These are phyloP conservation scores for Phylloscopus trochilus DNA, from an alignment of 2,113 vertebrate genomes.

Conservation along the genomic window DNA sequence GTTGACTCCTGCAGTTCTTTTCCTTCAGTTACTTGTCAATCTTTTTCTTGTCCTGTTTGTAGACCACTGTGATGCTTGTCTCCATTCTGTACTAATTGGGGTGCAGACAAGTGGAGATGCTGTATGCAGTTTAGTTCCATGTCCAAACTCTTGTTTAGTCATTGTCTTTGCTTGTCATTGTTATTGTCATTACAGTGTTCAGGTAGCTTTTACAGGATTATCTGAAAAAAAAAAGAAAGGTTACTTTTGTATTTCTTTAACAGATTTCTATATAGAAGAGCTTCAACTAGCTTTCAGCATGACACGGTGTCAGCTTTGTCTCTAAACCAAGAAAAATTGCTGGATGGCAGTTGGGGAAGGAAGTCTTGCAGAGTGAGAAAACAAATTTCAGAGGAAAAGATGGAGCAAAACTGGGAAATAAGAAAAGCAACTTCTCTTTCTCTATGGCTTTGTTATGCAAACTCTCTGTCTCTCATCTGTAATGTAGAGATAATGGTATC, in stretches of 20 bases:
- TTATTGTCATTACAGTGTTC: neutral
- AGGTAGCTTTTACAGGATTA: neutral
- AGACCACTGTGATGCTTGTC: neutral
- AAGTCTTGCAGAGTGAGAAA: neutral
- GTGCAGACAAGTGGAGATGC: neutral
- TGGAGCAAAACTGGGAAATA: neutral
- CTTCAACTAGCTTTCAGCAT: neutral
- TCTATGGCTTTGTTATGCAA: neutral
- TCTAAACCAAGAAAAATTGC: neutral
- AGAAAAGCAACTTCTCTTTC: neutral
- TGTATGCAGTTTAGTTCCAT: neutral
- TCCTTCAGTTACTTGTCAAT: neutral
- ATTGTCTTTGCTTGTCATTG: neutral
- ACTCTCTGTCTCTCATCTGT: neutral
- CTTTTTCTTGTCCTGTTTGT: neutral
- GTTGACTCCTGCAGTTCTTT: neutral
- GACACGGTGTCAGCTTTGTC: neutral
- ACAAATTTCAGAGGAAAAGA: neutral
- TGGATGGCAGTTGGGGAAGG: neutral
- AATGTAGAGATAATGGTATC: slow-evolving; percentile 24
- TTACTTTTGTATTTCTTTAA: neutral
- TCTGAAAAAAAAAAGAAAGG: neutral
- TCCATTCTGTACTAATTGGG: neutral
- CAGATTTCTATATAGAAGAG: neutral
- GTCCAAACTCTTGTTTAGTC: neutral